phyloP scores from a whole-genome alignment of 2,113 vertebrate genomes.

The Megaptera novaeangliae region DNA sequence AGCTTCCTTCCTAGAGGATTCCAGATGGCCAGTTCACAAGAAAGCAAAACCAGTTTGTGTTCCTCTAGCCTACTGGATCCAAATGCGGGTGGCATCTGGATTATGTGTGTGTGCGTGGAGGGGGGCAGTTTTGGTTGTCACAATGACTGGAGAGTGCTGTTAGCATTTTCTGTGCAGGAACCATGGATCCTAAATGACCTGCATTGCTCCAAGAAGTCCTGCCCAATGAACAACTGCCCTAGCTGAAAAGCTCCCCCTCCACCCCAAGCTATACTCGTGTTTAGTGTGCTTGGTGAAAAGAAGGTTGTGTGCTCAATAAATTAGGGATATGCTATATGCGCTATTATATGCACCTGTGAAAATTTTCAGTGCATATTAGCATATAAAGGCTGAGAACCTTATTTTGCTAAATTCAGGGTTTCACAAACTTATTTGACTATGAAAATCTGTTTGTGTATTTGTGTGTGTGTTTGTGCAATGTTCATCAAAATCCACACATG shows the following conservation, averaged over 20 bases:
- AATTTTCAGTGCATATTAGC: background rate
- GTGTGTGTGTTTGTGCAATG: background rate
- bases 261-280: background rate
- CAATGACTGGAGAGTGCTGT: no score
- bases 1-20: background rate
- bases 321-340: fast-evolving
- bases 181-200: background rate
- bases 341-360: background rate
- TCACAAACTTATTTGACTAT: background rate
- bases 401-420: background rate
- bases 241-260: background rate
- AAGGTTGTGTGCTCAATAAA: background rate
- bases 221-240: background rate
- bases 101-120: fast-evolving
- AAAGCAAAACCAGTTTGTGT: background rate
- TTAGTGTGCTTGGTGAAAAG: background rate
- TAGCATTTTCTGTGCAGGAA: background rate
- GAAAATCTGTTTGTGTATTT: background rate
- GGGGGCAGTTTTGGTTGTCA: fast-evolving
- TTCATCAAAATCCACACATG: background rate
- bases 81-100: fast-evolving
- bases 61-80: no score
- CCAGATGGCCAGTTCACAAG: no score
- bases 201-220: background rate
- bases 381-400: background rate